Evolutionary conservation across 2,113 vertebrate species (phyloP).

Genomic region (Phaethon lepturus): DNA sequence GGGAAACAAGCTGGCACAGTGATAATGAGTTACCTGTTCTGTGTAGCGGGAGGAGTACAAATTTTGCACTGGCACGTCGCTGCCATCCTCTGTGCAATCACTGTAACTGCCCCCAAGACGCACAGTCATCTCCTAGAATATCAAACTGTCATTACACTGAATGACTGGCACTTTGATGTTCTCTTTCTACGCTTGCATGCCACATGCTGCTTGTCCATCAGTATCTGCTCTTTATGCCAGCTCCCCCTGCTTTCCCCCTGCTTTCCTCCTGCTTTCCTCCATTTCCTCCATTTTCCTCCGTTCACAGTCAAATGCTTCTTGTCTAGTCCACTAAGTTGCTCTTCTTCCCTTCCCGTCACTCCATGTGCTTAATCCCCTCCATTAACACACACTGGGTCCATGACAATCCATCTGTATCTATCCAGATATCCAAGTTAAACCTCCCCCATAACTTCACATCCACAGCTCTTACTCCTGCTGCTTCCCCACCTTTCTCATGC

Average conservation of each 20-base stretch:
- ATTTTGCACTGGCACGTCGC: slow-evolving; percentile 75
- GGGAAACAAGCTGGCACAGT: neutral
- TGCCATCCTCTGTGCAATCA: slow-evolving; percentile 81
- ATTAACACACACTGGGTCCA: neutral
- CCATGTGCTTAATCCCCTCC: neutral
- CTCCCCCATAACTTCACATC: neutral
- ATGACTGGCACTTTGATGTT: neutral
- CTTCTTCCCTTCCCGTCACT: neutral
- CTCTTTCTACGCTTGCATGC: neutral
- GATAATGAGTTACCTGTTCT: slow-evolving; percentile 70
- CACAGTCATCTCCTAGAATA: slow-evolving; percentile 70
- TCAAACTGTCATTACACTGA: neutral
- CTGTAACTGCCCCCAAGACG: slow-evolving; percentile 80
- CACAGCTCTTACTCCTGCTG: neutral
- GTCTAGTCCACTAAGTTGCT: neutral
- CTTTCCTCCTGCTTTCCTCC: neutral
- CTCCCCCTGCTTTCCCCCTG: neutral
- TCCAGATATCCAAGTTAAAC: neutral
- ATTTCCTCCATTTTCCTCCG: too few species aligned
- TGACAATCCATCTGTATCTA: neutral
- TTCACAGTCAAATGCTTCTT: neutral
- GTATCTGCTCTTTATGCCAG: neutral
- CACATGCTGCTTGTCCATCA: neutral
- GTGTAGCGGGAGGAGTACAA: slow-evolving; percentile 78
- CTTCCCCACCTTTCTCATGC: slow-evolving; percentile 79